phyloP scores from a whole-genome alignment of 2,113 vertebrate species.

The Genyomyrus donnyi region DNA sequence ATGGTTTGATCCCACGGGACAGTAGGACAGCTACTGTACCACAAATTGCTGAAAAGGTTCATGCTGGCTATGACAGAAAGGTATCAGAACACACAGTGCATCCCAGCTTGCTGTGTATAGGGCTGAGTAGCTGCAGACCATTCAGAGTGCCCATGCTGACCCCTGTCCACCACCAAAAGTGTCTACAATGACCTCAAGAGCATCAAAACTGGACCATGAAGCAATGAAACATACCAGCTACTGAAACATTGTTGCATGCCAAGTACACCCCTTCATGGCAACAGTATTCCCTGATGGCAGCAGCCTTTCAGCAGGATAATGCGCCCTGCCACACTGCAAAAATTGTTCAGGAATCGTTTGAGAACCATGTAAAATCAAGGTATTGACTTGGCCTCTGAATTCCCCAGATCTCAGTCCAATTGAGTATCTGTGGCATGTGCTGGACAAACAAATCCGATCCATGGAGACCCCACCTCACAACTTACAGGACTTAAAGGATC shows the following conservation, averaged over 20 bases:
- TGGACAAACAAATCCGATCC: neutral
- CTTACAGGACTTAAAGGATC: neutral
- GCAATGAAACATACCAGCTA: neutral
- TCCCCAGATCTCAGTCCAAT: neutral
- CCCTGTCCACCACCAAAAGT: neutral
- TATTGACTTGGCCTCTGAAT: neutral
- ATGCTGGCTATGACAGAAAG: neutral
- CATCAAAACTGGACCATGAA: neutral
- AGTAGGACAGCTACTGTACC: neutral
- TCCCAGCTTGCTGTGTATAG: neutral
- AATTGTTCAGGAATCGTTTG: neutral
- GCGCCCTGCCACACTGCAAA: neutral
- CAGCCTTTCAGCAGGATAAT: neutral
- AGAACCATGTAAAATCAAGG: neutral
- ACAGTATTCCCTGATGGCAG: neutral
- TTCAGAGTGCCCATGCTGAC: neutral
- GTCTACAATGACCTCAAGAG: neutral
- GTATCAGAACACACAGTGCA: neutral
- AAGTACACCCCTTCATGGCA: neutral
- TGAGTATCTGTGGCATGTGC: neutral
- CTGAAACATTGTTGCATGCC: neutral
- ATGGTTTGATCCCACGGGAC: neutral
- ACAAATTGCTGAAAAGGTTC: neutral
- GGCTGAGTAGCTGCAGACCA: neutral
- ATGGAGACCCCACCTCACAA: neutral